Percentiles rank a stretch among this genome's conserved stretches.
Evolutionary conservation across 2,888 invertebrate species (phyloP).

Genomic region (Agriotes lineatus): DNA sequence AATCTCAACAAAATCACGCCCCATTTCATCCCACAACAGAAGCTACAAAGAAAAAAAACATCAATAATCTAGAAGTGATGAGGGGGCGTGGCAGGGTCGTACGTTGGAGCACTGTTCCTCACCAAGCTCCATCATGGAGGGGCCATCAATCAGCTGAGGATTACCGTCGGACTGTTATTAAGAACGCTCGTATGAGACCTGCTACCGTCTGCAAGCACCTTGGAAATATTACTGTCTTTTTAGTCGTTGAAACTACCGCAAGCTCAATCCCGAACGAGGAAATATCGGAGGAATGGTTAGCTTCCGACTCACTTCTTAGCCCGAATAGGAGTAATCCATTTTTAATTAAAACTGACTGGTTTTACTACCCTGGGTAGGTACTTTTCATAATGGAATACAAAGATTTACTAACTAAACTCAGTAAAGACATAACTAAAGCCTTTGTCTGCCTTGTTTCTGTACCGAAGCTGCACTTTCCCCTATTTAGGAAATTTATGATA

Average conservation of each 20-base stretch:
- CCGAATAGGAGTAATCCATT: slow-evolving; percentile 40
- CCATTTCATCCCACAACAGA: slow-evolving; percentile 41
- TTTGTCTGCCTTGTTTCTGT: neutral
- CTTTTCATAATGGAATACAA: slow-evolving; percentile 19
- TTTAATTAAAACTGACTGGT: slow-evolving; percentile 43
- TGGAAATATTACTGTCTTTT: slow-evolving; percentile 61
- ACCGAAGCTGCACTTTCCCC: neutral
- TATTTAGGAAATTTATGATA: neutral
- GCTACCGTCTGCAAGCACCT: slow-evolving; percentile 56
- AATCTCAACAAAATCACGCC: slow-evolving; percentile 42
- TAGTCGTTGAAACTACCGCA: slow-evolving; percentile 55
- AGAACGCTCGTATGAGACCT: slow-evolving; percentile 63
- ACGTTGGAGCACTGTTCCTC: slow-evolving; percentile 45
- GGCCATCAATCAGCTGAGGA: slow-evolving; percentile 65
- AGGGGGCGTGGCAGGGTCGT: slow-evolving; percentile 52
- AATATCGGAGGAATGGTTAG: slow-evolving; percentile 38
- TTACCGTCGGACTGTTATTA: slow-evolving; percentile 66
- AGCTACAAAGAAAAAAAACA: slow-evolving; percentile 48
- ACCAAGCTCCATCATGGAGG: slow-evolving; percentile 60
- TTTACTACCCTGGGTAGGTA: slow-evolving; percentile 1
- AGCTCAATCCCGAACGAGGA: slow-evolving; percentile 51
- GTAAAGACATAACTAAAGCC: slow-evolving; percentile 4
- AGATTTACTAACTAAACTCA: slow-evolving; percentile 12
- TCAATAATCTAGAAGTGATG: slow-evolving; percentile 60
- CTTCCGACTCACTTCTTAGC: slow-evolving; percentile 34